Evolutionary conservation across 2,797 vertebrate species (phyloP).

Genomic region (Podarcis lilfordi): DNA sequence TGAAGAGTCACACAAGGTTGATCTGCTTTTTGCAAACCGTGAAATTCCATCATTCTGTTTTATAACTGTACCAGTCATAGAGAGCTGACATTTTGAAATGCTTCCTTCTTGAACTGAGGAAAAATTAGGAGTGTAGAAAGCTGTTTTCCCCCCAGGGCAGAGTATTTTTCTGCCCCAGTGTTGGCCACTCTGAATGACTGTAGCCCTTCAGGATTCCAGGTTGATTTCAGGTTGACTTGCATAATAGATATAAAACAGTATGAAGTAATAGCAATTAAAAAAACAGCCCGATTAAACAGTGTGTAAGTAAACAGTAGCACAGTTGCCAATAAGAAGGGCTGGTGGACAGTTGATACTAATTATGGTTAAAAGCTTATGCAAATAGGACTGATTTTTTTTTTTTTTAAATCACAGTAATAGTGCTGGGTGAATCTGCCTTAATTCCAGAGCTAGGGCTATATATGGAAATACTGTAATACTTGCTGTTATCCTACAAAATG

Average conservation of each 20-base stretch:
- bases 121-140: not conserved
- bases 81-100: not conserved
- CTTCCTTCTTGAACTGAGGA: not conserved
- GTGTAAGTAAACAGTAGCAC: not conserved
- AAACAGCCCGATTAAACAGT: not conserved
- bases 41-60: rapidly evolving
- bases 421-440: not conserved
- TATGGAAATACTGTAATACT: not conserved
- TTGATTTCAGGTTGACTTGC: not conserved
- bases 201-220: not conserved
- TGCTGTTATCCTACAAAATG: not conserved
- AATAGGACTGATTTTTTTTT: not conserved
- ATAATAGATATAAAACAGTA: not conserved
- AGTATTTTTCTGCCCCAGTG: not conserved
- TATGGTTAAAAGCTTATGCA: not conserved
- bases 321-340: not conserved
- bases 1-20: not conserved
- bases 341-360: not conserved
- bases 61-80: not conserved
- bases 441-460: too few relatives aligned
- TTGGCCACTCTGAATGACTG: not conserved
- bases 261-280: not conserved
- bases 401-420: not conserved
- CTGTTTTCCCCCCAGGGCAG: too few relatives aligned
- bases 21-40: not conserved